These are phyloP conservation scores for Lepus townsendii DNA, from an alignment of 2,797 vertebrate genomes.

Conservation along the genomic window DNA sequence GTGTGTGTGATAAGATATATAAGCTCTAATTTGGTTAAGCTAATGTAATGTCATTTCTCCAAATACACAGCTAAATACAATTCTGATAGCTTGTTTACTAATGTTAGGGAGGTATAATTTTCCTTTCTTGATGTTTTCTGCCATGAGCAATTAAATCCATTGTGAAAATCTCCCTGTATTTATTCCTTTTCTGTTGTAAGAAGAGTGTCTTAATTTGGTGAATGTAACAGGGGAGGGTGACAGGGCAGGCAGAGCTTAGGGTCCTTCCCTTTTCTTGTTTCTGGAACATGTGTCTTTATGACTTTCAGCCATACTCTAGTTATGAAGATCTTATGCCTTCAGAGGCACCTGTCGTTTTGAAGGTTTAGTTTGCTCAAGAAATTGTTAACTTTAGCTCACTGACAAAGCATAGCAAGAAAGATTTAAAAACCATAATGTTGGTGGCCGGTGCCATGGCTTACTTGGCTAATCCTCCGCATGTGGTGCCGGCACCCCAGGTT, in stretches of 20 bases:
- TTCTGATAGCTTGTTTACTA: neutral
- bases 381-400: neutral
- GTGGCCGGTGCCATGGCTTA: accelerated
- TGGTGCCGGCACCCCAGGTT: too few relatives aligned
- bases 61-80: neutral
- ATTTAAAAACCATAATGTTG: neutral
- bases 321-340: neutral
- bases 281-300: neutral
- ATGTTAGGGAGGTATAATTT: neutral
- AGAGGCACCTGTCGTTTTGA: neutral
- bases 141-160: neutral
- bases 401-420: neutral
- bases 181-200: neutral
- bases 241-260: neutral
- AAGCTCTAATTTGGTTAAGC: neutral
- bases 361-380: neutral
- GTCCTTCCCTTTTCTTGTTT: neutral
- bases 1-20: neutral
- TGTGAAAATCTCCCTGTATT: neutral
- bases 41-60: neutral
- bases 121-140: neutral
- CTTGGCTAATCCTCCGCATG: too few relatives aligned
- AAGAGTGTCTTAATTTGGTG: neutral
- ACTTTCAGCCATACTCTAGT: neutral
- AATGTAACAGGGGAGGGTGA: neutral